Conservation (phyloP, 1,140 invertebrate genomes). For the Drosophila erecta region DNA sequence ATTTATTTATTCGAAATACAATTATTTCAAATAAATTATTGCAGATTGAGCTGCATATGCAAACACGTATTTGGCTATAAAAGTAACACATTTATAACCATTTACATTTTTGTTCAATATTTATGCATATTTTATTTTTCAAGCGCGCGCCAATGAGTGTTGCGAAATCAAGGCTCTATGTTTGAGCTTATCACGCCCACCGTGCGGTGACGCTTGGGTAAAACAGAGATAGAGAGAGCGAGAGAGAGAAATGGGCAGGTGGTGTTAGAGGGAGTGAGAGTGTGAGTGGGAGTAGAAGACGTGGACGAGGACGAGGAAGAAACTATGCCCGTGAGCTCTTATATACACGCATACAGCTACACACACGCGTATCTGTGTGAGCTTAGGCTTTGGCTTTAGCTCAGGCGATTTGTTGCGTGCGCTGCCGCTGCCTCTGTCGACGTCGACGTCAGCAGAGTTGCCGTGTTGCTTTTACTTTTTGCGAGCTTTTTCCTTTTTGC, state of each 20-base stretch:
- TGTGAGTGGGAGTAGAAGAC: neutral
- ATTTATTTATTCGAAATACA: no score
- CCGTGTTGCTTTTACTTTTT: slow-evolving; percentile 54
- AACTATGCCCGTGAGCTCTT: slow-evolving; percentile 20
- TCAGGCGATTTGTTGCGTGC: slow-evolving; percentile 77
- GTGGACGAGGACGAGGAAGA: slow-evolving; percentile 13
- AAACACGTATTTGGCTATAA: no score
- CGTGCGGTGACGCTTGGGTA: slow-evolving; percentile 50
- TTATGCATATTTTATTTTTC: slow-evolving; percentile 37
- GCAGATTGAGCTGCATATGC: no score
- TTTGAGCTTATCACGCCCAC: slow-evolving; percentile 51
- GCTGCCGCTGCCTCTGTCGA: slow-evolving; percentile 21
- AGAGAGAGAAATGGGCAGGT: neutral
- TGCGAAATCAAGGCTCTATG: slow-evolving; percentile 34
- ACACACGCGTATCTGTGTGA: slow-evolving; percentile 39
- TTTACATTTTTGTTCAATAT: slow-evolving; percentile 2
- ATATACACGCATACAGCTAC: neutral
- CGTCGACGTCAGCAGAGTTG: slow-evolving; percentile 23
- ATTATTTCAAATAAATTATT: no score
- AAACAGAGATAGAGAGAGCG: slow-evolving; percentile 3
- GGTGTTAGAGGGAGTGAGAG: slow-evolving; percentile 4
- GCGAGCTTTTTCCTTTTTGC: slow-evolving; percentile 69
- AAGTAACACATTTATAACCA: no score
- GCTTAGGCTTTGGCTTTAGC: slow-evolving; percentile 68
- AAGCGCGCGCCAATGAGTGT: neutral